phyloP scores from a whole-genome alignment of 2,113 vertebrate genomes.

The Tapirus terrestris region DNA sequence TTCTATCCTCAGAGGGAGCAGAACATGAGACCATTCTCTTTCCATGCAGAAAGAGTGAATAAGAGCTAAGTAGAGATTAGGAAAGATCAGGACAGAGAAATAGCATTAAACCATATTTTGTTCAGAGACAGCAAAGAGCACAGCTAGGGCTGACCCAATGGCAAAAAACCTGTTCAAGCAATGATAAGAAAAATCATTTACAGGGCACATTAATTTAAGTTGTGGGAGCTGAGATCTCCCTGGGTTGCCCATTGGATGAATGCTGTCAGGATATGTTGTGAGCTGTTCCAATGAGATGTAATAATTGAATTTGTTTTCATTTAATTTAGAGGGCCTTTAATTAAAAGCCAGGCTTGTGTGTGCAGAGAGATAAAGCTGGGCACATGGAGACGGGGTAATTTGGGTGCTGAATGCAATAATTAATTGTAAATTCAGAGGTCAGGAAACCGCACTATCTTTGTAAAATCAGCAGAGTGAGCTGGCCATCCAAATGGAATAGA shows the following conservation, averaged over 20 bases:
- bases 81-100: conserved; percentile 46
- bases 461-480: conserved; percentile 78
- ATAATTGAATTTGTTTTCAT: conserved; percentile 92
- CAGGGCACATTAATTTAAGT: conserved; percentile 81
- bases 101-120: conserved; percentile 69
- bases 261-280: conserved; percentile 80
- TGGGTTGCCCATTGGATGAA: conserved; percentile 80
- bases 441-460: conserved; percentile 84
- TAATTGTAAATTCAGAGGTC: conserved; percentile 87
- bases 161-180: conserved; percentile 79
- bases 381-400: conserved; percentile 85
- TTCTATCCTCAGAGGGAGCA: background rate
- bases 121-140: conserved; percentile 74
- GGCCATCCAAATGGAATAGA: conserved; percentile 75
- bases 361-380: conserved; percentile 88
- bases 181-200: conserved; percentile 87
- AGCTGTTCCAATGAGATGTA: conserved; percentile 87
- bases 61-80: conserved; percentile 37
- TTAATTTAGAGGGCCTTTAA: conserved; percentile 91
- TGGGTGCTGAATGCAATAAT: conserved; percentile 88
- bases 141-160: conserved; percentile 68
- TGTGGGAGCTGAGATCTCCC: conserved; percentile 79
- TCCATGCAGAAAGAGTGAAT: conserved; percentile 9
- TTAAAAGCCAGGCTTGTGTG: conserved; percentile 90
- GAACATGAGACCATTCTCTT: background rate